phyloP scores from a whole-genome alignment of 1,140 invertebrate species.

The Hylaeus volcanicus region DNA sequence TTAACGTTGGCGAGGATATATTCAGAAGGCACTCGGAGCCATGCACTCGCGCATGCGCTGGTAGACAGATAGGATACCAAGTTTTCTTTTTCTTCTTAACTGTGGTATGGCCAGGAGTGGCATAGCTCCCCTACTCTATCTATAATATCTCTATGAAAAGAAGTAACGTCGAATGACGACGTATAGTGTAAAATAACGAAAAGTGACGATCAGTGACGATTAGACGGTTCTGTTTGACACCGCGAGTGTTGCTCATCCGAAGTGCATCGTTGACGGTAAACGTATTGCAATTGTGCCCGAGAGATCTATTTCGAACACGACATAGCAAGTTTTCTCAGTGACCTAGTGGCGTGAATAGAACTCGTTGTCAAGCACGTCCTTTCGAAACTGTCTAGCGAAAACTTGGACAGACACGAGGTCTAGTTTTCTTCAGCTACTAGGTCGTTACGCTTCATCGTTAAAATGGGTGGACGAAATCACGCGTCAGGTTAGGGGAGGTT shows the following conservation, averaged over 20 bases:
- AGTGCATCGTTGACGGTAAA: constrained; percentile 23
- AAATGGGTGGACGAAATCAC: constrained; percentile 39
- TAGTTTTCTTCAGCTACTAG: constrained; percentile 59
- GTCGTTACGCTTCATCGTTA: constrained; percentile 58
- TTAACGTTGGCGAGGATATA: no score
- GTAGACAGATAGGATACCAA: no score
- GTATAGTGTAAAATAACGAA: no score
- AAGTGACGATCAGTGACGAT: no score
- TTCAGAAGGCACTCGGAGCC: no score
- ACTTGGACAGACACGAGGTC: constrained; percentile 62
- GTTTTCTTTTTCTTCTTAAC: no score
- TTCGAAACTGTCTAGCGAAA: constrained; percentile 71
- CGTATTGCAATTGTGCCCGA: constrained; percentile 42
- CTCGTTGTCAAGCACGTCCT: constrained; percentile 67
- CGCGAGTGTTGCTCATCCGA: not conserved
- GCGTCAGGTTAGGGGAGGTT: not conserved
- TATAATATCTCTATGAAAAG: no score
- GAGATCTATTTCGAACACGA: constrained; percentile 66
- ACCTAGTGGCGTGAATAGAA: constrained; percentile 77
- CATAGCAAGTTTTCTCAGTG: constrained; percentile 70
- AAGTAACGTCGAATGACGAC: no score
- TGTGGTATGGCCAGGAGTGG: no score
- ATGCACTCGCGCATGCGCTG: no score
- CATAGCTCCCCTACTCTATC: no score
- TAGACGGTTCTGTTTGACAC: no score